Conservation (phyloP, 1,140 invertebrate species). For the Zaprionus inermis region DNA sequence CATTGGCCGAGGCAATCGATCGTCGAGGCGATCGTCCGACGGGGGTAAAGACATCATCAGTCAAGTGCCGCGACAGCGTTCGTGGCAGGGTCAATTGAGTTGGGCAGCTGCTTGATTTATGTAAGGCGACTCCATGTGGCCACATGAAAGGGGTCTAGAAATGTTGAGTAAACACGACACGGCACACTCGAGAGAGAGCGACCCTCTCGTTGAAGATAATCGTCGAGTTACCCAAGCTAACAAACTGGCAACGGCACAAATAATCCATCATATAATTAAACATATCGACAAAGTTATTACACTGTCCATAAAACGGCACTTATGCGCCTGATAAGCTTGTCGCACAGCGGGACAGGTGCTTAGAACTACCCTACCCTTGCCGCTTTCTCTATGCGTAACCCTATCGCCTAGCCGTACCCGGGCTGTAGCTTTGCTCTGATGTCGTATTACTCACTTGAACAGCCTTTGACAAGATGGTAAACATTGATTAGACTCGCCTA, state of each 20-base stretch:
- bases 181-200: conserved; percentile 47
- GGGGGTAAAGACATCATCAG: conserved; percentile 63
- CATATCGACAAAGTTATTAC: conserved; percentile 67
- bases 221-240: conserved; percentile 9
- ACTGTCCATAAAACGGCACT: conserved; percentile 59
- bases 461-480: conserved; percentile 53
- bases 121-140: conserved; percentile 14
- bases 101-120: conserved; percentile 58
- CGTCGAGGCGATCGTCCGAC: conserved; percentile 33
- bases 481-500: conserved; percentile 53
- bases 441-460: conserved; percentile 29
- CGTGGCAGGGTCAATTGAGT: conserved; percentile 63
- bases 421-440: not conserved
- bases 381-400: no score
- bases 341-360: conserved; percentile 3
- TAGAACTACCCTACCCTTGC: not conserved
- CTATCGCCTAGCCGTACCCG: no score
- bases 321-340: conserved; percentile 17
- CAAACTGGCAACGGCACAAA: no score
- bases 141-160: conserved; percentile 62
- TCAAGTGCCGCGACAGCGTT: conserved; percentile 68
- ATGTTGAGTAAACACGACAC: conserved; percentile 19
- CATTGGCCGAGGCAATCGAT: conserved; percentile 28
- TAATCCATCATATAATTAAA: conserved; percentile 69
- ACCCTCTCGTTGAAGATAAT: conserved; percentile 41